Evolutionary conservation across 2,888 invertebrate species (phyloP).

Genomic region (Callosobruchus maculatus): DNA sequence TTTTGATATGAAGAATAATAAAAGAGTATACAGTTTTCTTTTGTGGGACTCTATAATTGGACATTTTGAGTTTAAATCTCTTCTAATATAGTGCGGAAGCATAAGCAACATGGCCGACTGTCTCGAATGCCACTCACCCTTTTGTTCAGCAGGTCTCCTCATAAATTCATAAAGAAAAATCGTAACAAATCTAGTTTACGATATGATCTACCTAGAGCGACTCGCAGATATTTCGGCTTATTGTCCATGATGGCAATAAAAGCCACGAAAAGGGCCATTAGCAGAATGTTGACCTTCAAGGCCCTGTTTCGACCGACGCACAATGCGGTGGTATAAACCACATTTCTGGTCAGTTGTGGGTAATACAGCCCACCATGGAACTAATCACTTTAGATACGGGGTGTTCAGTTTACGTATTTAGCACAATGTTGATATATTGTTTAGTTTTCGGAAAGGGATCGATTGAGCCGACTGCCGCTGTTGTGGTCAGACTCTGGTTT

Average conservation of each 20-base stretch:
- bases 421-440: constrained; percentile 16
- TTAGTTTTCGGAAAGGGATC: constrained; percentile 8
- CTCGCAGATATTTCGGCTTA: neutral
- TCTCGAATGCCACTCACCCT: neutral
- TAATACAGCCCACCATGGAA: constrained; percentile 28
- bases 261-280: constrained; percentile 6
- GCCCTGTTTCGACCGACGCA: constrained; percentile 8
- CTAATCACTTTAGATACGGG: constrained; percentile 32
- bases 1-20: too few species aligned
- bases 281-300: constrained; percentile 11
- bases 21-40: too few species aligned
- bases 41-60: too few species aligned
- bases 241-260: neutral
- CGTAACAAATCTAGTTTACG: neutral
- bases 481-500: neutral
- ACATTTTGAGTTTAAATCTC: too few species aligned
- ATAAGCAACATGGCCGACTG: neutral
- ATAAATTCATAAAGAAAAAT: neutral
- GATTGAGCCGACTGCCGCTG: neutral
- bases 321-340: constrained; percentile 26
- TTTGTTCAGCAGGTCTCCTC: neutral
- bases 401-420: constrained; percentile 25
- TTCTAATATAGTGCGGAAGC: too few species aligned
- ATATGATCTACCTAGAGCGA: neutral
- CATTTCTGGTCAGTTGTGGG: constrained; percentile 33